Conservation (phyloP, 2,888 invertebrate species). For the Lepidocyrtoides sp. region DNA sequence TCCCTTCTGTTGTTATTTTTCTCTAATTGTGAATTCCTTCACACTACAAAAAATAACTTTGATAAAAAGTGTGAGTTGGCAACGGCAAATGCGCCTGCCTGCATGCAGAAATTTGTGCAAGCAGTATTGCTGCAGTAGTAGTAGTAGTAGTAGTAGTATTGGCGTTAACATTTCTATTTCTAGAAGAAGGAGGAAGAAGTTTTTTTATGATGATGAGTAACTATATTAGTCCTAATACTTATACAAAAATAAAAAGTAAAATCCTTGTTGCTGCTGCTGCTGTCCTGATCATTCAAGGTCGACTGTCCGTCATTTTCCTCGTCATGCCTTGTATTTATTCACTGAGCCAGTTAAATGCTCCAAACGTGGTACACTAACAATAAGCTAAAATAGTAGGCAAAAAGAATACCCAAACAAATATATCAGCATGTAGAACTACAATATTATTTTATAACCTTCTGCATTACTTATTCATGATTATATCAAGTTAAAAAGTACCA, state of each 20-base stretch:
- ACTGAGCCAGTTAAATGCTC: neutral
- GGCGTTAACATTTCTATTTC: constrained; percentile 21
- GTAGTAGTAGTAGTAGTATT: neutral
- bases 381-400: neutral
- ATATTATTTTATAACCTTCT: neutral
- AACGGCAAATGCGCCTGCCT: too few relatives aligned
- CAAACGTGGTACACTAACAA: neutral
- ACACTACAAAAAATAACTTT: neutral
- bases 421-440: neutral
- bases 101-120: too few relatives aligned
- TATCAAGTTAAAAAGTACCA: neutral
- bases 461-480: neutral
- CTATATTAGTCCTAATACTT: neutral
- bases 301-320: constrained; percentile 18
- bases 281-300: constrained; percentile 42
- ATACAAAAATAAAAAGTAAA: constrained; percentile 37
- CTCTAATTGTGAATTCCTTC: neutral
- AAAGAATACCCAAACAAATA: neutral
- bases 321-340: constrained; percentile 35
- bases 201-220: neutral
- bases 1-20: neutral
- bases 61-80: neutral
- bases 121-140: neutral
- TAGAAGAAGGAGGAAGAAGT: constrained; percentile 36
- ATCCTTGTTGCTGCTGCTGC: neutral